A percentile compares a stretch with the other conserved stretches of the same genome.
phyloP scores from a whole-genome alignment of 2,888 invertebrate species.

The Zaprionus bogoriensis region DNA sequence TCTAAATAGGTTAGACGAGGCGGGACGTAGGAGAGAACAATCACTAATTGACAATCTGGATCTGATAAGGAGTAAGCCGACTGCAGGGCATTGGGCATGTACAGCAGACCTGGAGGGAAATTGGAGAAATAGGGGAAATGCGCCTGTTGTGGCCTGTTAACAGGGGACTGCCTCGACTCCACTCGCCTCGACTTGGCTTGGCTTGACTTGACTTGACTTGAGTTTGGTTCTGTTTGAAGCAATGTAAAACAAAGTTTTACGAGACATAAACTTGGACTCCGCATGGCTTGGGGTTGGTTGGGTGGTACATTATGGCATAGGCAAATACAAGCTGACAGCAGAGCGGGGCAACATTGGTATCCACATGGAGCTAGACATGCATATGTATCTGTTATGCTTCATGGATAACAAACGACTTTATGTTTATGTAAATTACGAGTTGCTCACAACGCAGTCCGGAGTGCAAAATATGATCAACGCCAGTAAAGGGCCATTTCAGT shows the following conservation, averaged over 20 bases:
- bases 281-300: too few relatives aligned
- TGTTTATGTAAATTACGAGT: slow-evolving; percentile 71
- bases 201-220: slow-evolving; percentile 31
- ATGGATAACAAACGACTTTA: slow-evolving; percentile 66
- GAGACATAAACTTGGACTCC: not conserved
- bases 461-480: slow-evolving; percentile 72
- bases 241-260: slow-evolving; percentile 54
- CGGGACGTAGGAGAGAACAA: slow-evolving; percentile 13
- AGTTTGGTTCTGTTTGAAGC: slow-evolving; percentile 49
- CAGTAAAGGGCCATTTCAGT: slow-evolving; percentile 40
- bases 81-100: slow-evolving; percentile 54
- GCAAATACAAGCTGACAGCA: slow-evolving; percentile 18
- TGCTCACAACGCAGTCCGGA: slow-evolving; percentile 65
- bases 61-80: slow-evolving; percentile 28
- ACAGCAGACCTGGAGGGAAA: not conserved
- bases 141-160: not conserved
- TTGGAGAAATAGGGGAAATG: not conserved
- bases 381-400: slow-evolving; percentile 30
- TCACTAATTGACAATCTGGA: slow-evolving; percentile 63
- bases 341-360: not conserved
- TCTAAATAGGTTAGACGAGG: slow-evolving; percentile 1
- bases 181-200: too few relatives aligned
- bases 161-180: too few relatives aligned
- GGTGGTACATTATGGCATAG: slow-evolving; percentile 4
- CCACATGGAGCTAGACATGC: not conserved